Base-by-base conservation (phyloP, 37 sponge, comb jelly and placozoan genomes). In the Ianthella basta region DNA sequence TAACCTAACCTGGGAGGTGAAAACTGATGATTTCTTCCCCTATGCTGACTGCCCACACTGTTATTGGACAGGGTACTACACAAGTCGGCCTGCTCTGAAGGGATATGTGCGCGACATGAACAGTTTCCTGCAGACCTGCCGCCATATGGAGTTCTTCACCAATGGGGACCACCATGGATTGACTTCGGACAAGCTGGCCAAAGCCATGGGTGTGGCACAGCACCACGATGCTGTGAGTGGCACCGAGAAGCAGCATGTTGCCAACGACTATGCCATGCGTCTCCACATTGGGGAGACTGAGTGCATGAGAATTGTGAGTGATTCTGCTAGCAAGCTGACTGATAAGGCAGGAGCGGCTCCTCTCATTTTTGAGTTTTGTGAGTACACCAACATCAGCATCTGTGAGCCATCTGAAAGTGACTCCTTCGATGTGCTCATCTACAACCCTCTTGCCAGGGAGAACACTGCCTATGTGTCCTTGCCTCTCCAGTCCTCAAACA, bases 151-250 rank as follows among this genome's bases (percentile, higher is more conserved):
- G 39, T 86, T 79, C 23, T 53, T 91, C 0, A 69, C 50, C 55
- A 80, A 79, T 0, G 60, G 61, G 34, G 40, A 69, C 16, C 56
- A 18, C 39, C 60, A 64, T 16, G 23, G 24, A 4, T 38, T 12
- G 39, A 37, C 85, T 25, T 84, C 75, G 30, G 74, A 56, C 23
- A 72, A 36, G 40, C 85, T 84, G 37, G 60, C 50, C 8, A 59
- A 85, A 38, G 95, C 99, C 38, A 89, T 96, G 94, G 99, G 94
- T 35, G 94, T 98, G 34, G 89, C 86, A 2, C 99, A 98, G 55
- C 99, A 98, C 83, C 99, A 98, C 56, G 99, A 98, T 91, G 97
- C 99, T 55, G 94, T 98, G 55, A 92, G 92, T 83, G 94, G 97
- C 0, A 96, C 97, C 35, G 92, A 90, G 82, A 94, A 94, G 64